Evolutionary conservation across 2,888 invertebrate species (phyloP).

Genomic region (Rotaria macrura): DNA sequence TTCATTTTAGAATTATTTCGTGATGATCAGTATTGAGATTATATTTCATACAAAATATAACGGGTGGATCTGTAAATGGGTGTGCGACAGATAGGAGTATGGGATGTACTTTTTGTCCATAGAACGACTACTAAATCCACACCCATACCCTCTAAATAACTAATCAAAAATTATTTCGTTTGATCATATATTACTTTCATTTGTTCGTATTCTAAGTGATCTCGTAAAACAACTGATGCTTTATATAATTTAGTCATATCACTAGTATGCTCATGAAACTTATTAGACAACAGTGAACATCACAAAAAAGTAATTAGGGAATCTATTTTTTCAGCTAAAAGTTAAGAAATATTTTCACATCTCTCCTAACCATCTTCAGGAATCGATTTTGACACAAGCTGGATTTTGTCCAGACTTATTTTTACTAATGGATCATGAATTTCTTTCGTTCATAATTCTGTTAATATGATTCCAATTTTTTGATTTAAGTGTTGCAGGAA

Average conservation of each 20-base stretch:
- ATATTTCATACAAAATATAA: too few relatives aligned
- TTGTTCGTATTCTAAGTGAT: too few relatives aligned
- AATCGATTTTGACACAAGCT: not conserved
- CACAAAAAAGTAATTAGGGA: not conserved
- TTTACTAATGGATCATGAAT: not conserved
- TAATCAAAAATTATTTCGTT: too few relatives aligned
- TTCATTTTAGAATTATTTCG: too few relatives aligned
- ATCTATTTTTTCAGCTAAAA: not conserved
- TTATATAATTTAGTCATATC: not conserved
- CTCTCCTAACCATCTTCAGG: accelerated
- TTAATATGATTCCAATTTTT: not conserved
- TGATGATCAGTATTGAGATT: too few relatives aligned
- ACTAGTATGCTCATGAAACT: not conserved
- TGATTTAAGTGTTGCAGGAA: not conserved
- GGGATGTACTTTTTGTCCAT: too few relatives aligned
- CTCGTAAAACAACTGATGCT: not conserved
- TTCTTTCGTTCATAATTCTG: not conserved
- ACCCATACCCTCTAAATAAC: too few relatives aligned
- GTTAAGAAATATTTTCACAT: not conserved
- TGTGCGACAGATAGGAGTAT: too few relatives aligned
- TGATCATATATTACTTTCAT: too few relatives aligned
- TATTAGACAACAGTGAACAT: not conserved
- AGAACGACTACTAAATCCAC: too few relatives aligned
- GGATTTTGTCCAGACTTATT: not conserved
- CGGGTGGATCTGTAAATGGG: too few relatives aligned